Percentiles rank a stretch among this genome's conserved stretches.
These are phyloP conservation scores for Hyppa rectilinea DNA, from an alignment of 2,888 invertebrate species.

Conservation along the genomic window DNA sequence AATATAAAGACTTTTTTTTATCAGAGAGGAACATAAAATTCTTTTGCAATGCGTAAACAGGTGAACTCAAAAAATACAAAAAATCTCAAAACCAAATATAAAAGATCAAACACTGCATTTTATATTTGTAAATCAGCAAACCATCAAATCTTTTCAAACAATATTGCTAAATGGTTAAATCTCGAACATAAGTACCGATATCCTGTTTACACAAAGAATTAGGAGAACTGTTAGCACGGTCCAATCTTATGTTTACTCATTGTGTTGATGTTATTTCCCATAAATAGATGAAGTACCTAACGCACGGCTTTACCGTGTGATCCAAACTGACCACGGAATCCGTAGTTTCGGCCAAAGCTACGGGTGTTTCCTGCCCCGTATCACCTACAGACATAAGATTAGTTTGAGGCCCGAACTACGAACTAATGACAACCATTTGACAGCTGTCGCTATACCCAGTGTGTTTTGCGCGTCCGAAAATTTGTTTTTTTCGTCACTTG, in stretches of 20 bases:
- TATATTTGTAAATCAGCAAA: background rate
- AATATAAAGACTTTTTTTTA: background rate
- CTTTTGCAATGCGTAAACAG: background rate
- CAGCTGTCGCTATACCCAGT: too few relatives aligned
- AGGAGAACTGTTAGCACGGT: slow-evolving; percentile 12
- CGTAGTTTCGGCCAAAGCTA: too few relatives aligned
- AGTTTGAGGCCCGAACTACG: too few relatives aligned
- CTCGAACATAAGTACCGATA: slow-evolving; percentile 8
- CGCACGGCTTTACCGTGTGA: background rate
- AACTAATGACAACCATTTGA: too few relatives aligned
- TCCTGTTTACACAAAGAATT: slow-evolving; percentile 41
- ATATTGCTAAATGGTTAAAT: slow-evolving; percentile 8
- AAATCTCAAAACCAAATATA: background rate
- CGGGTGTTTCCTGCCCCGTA: too few relatives aligned
- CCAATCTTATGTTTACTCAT: slow-evolving; percentile 8
- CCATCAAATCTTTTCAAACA: slow-evolving; percentile 13
- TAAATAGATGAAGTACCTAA: slow-evolving; percentile 21
- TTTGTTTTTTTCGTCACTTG: too few relatives aligned
- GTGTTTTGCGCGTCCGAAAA: too few relatives aligned
- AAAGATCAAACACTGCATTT: slow-evolving; percentile 21
- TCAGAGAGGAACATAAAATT: background rate
- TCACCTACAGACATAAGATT: too few relatives aligned
- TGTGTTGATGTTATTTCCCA: slow-evolving; percentile 36
- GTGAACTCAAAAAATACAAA: background rate
- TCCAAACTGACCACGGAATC: too few relatives aligned